These are phyloP conservation scores for Sardinella longiceps DNA, from an alignment of 2,797 vertebrate genomes.

Conservation along the genomic window DNA sequence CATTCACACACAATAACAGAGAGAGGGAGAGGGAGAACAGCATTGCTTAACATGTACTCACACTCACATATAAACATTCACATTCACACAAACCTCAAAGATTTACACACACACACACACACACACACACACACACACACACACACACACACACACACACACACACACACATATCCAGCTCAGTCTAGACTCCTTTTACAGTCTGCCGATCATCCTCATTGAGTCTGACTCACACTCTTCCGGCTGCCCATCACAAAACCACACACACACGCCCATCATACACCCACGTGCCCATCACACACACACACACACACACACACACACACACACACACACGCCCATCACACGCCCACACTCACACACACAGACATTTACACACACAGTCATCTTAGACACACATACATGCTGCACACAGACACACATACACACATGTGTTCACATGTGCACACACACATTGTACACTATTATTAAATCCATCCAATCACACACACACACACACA, in stretches of 20 bases:
- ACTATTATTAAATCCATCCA: too few species aligned
- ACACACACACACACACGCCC: neutral
- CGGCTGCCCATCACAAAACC: neutral
- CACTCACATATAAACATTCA: neutral
- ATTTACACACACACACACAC: too few species aligned
- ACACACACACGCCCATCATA: neutral
- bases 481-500: neutral
- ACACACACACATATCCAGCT: neutral
- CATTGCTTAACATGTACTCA: neutral
- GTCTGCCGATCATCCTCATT: neutral
- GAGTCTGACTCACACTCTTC: neutral
- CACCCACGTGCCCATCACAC: too few species aligned
- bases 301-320: conserved; percentile 1
- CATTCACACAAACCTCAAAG: too few species aligned
- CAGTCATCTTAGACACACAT: neutral
- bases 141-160: neutral
- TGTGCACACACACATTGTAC: too few species aligned
- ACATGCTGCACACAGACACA: neutral
- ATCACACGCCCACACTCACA: neutral
- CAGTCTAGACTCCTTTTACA: neutral
- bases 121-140: neutral
- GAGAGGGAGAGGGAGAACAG: too few species aligned
- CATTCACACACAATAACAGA: too few species aligned
- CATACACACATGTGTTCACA: too few species aligned
- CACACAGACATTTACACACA: neutral